Conservation (phyloP, 2,888 invertebrate species). For the Hypercompe scribonia region DNA sequence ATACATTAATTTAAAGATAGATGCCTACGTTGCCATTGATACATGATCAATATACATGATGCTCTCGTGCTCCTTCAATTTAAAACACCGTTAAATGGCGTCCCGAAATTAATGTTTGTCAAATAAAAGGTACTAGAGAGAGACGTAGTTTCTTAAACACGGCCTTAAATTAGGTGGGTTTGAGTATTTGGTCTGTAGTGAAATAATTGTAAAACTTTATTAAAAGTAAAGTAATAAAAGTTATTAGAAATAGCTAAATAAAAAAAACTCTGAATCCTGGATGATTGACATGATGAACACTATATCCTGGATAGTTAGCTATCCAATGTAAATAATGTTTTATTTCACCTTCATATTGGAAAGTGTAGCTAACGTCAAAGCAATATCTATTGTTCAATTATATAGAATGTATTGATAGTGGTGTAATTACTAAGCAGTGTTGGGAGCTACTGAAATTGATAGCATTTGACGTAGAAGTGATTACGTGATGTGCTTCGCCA, state of each 20-base stretch:
- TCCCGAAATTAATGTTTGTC: background rate
- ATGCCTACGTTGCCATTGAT: too few relatives aligned
- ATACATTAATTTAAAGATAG: too few relatives aligned
- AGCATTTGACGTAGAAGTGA: slow-evolving; percentile 51
- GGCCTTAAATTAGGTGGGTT: too few relatives aligned
- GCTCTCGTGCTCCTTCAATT: background rate
- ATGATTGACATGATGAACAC: too few relatives aligned
- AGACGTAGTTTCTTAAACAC: too few relatives aligned
- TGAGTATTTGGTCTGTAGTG: too few relatives aligned
- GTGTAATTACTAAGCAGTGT: slow-evolving; percentile 38
- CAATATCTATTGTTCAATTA: slow-evolving; percentile 10
- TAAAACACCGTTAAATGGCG: background rate
- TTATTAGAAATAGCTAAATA: too few relatives aligned
- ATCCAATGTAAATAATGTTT: background rate
- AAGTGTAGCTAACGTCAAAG: background rate
- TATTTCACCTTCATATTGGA: background rate
- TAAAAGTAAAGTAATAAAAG: background rate
- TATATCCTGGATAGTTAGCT: background rate
- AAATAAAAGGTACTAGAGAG: too few relatives aligned
- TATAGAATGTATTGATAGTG: slow-evolving; percentile 28
- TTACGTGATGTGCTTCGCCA: slow-evolving; percentile 51
- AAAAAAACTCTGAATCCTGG: too few relatives aligned
- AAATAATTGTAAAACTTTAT: too few relatives aligned
- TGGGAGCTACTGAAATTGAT: slow-evolving; percentile 43
- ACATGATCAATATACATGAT: too few relatives aligned